Evolutionary conservation across 92 coral and sea anemone genomes (phyloP), one percentile per base, ranked within the genome.

Genomic region (Desmophyllum pertusum): DNA sequence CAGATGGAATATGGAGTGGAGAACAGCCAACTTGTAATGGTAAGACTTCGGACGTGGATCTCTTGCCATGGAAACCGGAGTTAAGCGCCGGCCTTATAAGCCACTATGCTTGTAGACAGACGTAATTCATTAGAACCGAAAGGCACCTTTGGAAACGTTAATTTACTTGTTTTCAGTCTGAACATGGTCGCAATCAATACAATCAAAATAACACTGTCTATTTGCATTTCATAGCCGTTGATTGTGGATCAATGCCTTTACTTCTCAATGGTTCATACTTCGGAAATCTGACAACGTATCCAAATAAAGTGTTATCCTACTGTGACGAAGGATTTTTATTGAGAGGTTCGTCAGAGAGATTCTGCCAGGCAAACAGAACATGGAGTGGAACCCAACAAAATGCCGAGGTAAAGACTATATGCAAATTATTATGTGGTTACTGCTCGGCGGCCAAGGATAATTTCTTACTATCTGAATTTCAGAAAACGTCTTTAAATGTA

Each of bases 1-100:
- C 93, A n/a, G 73, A 92, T 41, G 94, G 91, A 10, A 64, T 57
- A 31, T 95, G 98, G 98, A 95, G 93, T 66, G 94, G 88, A 63
- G 29, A 63, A 15, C 64, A 59, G 10, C 78, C 93, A 5, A 31
- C 19, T 17, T 92, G 95, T 37, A 51, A 75, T 37, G 95, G 95
- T 92, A 89, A n/a, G n/a, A n/a, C n/a, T n/a, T n/a, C n/a, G n/a
- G n/a, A n/a, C n/a, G n/a, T n/a, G n/a, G n/a, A n/a, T n/a, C n/a
- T n/a, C n/a, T n/a, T n/a, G n/a, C n/a, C n/a, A n/a, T n/a, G n/a
- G n/a, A n/a, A n/a, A n/a, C n/a, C n/a, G n/a, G n/a, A n/a, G n/a
- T n/a, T n/a, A n/a, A n/a, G n/a, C n/a, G n/a, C n/a, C n/a, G n/a
- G n/a, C n/a, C n/a, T n/a, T n/a, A n/a, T n/a, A n/a, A n/a, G n/a